Conservation (phyloP, 1,140 invertebrate species). For the Drosophila sp. region DNA sequence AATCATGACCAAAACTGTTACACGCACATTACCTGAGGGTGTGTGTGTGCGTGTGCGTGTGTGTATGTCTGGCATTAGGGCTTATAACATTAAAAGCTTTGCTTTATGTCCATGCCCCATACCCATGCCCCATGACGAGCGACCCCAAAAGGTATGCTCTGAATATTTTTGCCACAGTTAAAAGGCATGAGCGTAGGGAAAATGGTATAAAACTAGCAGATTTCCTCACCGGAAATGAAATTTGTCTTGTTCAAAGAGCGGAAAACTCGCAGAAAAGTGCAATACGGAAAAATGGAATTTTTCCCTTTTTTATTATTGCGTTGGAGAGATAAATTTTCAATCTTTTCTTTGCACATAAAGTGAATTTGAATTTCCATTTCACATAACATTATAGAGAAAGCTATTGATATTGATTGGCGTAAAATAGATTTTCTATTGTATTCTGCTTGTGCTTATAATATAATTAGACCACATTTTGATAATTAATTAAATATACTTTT, state of each 20-base stretch:
- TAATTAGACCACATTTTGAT: no score
- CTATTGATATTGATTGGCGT: no score
- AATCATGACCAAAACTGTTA: conserved; percentile 66
- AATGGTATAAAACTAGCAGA: background rate
- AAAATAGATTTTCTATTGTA: no score
- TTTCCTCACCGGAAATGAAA: background rate
- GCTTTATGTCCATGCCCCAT: conserved; percentile 6
- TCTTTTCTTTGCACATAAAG: no score
- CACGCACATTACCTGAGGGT: conserved; percentile 63
- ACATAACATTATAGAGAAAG: no score
- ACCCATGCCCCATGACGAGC: background rate
- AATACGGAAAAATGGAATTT: background rate
- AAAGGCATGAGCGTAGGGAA: background rate
- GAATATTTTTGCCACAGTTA: conserved; percentile 1
- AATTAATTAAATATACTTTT: no score
- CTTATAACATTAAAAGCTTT: conserved; percentile 37
- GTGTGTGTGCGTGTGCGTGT: conserved; percentile 7
- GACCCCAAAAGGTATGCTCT: conserved; percentile 1
- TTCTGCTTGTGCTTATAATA: no score
- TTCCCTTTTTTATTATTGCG: no score
- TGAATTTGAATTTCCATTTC: no score
- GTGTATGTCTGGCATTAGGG: conserved; percentile 24
- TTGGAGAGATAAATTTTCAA: no score
- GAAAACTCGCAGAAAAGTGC: background rate
- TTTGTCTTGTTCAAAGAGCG: background rate